Conservation (phyloP, 1,140 invertebrate species). For the Drosophila lacteicornis region DNA sequence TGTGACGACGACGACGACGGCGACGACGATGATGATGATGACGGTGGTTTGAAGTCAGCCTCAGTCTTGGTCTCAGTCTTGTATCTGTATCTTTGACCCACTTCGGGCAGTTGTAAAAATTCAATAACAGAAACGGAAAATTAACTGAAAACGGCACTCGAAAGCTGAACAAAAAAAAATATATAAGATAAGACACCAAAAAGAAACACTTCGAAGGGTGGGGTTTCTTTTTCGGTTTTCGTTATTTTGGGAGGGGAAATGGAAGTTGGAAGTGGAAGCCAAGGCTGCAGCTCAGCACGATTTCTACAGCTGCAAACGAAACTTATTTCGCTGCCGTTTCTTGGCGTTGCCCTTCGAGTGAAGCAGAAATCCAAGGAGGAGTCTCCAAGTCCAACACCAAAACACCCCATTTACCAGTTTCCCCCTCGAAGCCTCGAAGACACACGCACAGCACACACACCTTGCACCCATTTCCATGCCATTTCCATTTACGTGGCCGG, state of each 20-base stretch:
- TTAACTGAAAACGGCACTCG: slow-evolving; percentile 79
- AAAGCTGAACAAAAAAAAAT: slow-evolving; percentile 31
- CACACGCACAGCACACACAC: slow-evolving; percentile 33
- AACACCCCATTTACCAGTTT: slow-evolving; percentile 14
- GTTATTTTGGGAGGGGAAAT: not conserved
- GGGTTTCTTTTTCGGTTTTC: not conserved
- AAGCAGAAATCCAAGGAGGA: slow-evolving; percentile 60
- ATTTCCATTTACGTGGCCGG: slow-evolving; percentile 70
- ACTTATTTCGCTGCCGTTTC: slow-evolving; percentile 36
- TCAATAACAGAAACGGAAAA: slow-evolving; percentile 80
- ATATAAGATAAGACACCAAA: slow-evolving; percentile 67
- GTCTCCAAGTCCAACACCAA: slow-evolving; percentile 13
- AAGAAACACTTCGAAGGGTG: slow-evolving; percentile 14
- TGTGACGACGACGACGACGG: slow-evolving; percentile 42
- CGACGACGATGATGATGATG: slow-evolving; percentile 14
- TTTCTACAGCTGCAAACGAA: slow-evolving; percentile 70
- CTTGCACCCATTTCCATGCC: slow-evolving; percentile 77
- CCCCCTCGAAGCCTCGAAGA: slow-evolving; percentile 11
- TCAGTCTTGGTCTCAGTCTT: slow-evolving; percentile 4
- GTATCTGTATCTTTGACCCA: slow-evolving; percentile 65
- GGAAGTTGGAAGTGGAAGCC: slow-evolving; percentile 31
- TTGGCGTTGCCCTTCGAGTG: slow-evolving; percentile 64
- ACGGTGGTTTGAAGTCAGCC: slow-evolving; percentile 22
- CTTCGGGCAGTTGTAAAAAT: slow-evolving; percentile 74
- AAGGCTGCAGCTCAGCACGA: slow-evolving; percentile 72